phyloP scores from a whole-genome alignment of 2,113 vertebrate genomes.

The Pristiophorus japonicus region DNA sequence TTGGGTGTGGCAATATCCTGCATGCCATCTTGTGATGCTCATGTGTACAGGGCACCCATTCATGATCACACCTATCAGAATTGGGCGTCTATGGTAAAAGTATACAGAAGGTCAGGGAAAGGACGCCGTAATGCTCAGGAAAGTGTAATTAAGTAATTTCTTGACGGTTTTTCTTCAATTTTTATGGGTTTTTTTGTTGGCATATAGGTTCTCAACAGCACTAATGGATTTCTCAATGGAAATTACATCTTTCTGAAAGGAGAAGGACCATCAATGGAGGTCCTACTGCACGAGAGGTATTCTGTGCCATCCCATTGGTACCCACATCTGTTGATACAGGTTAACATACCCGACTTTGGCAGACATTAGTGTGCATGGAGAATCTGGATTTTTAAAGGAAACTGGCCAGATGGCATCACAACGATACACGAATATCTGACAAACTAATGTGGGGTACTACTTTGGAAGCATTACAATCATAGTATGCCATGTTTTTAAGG shows the following conservation, averaged over 20 bases:
- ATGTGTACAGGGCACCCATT: not conserved
- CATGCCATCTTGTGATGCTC: not conserved
- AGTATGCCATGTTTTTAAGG: not conserved
- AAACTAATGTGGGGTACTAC: not conserved
- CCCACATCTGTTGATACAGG: no score
- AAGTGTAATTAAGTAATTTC: not conserved
- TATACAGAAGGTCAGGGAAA: not conserved
- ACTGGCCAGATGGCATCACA: no score
- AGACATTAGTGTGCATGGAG: no score
- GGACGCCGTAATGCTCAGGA: no score
- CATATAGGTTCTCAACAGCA: not conserved
- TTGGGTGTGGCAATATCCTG: not conserved
- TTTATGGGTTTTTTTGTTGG: not conserved
- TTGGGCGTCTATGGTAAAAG: not conserved
- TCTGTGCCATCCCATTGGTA: no score
- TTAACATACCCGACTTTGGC: no score
- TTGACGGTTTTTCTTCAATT: not conserved
- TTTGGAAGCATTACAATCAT: not conserved
- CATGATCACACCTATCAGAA: not conserved
- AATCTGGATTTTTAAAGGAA: no score
- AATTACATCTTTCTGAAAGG: not conserved
- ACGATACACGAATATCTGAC: not conserved
- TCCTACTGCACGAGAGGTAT: no score
- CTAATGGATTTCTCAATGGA: not conserved
- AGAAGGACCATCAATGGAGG: not conserved